Evolutionary conservation across 2,113 vertebrate species (phyloP).

Genomic region (Arizona elegans): DNA sequence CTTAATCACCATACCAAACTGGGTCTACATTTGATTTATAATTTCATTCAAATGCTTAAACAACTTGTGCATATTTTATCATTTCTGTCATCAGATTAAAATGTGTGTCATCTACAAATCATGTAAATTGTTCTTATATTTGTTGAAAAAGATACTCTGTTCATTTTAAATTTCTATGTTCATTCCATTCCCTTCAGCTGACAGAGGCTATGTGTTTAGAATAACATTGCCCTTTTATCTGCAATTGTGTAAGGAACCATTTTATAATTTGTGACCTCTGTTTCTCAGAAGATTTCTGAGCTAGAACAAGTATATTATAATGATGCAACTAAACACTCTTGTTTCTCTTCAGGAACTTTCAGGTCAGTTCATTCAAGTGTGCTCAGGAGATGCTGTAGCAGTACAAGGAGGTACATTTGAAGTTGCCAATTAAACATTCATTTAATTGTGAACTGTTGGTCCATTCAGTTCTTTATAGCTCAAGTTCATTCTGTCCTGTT

Average conservation of each 20-base stretch:
- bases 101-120: neutral
- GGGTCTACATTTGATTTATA: neutral
- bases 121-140: constrained; percentile 34
- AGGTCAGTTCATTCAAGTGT: neutral
- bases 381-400: neutral
- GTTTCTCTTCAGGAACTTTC: constrained; percentile 28
- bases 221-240: constrained; percentile 17
- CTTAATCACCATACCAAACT: too few relatives aligned
- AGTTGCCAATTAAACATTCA: constrained; percentile 11
- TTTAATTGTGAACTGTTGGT: neutral
- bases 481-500: neutral
- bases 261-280: constrained; percentile 15
- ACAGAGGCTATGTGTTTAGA: constrained; percentile 5
- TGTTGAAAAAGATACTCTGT: constrained; percentile 26
- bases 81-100: neutral
- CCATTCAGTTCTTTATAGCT: neutral
- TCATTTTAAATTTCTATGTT: constrained; percentile 42
- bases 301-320: constrained; percentile 13
- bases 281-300: constrained; percentile 32
- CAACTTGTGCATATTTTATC: neutral
- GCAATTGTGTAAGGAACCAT: constrained; percentile 5
- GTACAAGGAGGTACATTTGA: neutral
- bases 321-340: neutral
- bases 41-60: accelerated
- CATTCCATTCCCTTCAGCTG: constrained; percentile 22